phyloP scores from a whole-genome alignment of 1,140 invertebrate species.

The Drosophila parabipectinata region DNA sequence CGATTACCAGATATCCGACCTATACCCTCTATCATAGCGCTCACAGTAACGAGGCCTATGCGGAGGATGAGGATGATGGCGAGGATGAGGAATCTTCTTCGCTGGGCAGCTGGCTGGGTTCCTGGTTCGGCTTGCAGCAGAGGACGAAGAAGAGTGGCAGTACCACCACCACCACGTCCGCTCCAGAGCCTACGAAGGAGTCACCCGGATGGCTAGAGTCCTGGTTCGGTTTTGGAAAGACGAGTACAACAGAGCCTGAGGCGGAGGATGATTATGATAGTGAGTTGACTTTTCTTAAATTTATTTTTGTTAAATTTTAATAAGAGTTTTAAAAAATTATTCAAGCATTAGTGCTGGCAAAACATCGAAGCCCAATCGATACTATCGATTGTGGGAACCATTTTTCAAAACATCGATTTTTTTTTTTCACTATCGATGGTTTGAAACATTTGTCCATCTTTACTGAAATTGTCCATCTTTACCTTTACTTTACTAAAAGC shows the following conservation, averaged over 20 bases:
- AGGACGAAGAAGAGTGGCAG: slow-evolving; percentile 70
- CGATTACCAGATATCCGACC: slow-evolving; percentile 51
- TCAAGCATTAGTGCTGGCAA: no score
- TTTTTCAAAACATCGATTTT: no score
- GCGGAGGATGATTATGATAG: slow-evolving; percentile 66
- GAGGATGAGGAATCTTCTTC: slow-evolving; percentile 32
- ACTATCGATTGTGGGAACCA: no score
- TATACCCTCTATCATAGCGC: slow-evolving; percentile 78
- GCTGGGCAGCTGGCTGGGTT: slow-evolving; percentile 70
- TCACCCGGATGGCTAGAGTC: slow-evolving; percentile 71
- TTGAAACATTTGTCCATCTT: no score
- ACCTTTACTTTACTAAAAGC: no score
- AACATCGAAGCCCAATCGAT: no score
- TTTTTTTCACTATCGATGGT: no score
- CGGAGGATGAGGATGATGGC: slow-evolving; percentile 8
- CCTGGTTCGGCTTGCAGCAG: slow-evolving; percentile 68
- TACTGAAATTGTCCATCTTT: no score
- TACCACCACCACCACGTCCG: slow-evolving; percentile 31
- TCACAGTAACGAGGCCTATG: slow-evolving; percentile 53
- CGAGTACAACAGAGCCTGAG: slow-evolving; percentile 32
- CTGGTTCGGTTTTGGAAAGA: slow-evolving; percentile 68
- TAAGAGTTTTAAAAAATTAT: background rate
- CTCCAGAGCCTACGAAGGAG: slow-evolving; percentile 41
- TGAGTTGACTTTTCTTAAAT: slow-evolving; percentile 48
- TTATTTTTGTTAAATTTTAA: background rate